Evolutionary conservation across 1,140 invertebrate genomes (phyloP), one percentile per base, ranked within the genome.

Genomic region (Drosophila rhopaloa): DNA sequence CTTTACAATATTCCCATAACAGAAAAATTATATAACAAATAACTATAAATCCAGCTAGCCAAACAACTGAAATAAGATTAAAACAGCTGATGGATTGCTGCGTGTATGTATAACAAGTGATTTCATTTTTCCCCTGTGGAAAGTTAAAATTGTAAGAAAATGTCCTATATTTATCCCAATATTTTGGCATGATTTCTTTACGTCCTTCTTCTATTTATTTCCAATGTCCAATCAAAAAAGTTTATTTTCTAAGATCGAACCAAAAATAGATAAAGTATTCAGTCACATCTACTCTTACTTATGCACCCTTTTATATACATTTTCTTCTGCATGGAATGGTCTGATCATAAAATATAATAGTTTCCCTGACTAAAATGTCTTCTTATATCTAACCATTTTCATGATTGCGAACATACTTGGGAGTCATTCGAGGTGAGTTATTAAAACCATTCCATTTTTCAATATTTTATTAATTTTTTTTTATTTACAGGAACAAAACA

Each of bases 71-170:
- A 19, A 54, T 61, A 41, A 75, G 29, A 48, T 16, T 5, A 38
- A 29, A 41, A 46, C 50, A 41, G 56, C 61, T 57, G 29, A 57
- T 41, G 65, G 81, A 83, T 74, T 65, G 40, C 62, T 57, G 66
- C 58, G 81, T 85, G 81, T 84, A 84, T 77, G 81, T 84, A 84
- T 84, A n/a, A 53, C 59, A 47, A 76, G 50, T 14, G 61, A 19
- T 58, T 53, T 9, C 19, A 50, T 37, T 50, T 59, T 59, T 65
- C 48, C 54, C 37, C 35, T 77, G 43, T 48, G 51, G 60, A 53
- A 63, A 40, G 38, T 65, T 61, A 19, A 11, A 50, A 48, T n/a
- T 65, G 47, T 43, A 10, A 63, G 54, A 55, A 48, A 32, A 63
- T 57, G 43, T 44, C 35, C 48, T 46, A 35, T 68, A 16, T 55